These are phyloP conservation scores for Saimiri boliviensis DNA, from an alignment of 2,113 vertebrate genomes.

Conservation along the genomic window DNA sequence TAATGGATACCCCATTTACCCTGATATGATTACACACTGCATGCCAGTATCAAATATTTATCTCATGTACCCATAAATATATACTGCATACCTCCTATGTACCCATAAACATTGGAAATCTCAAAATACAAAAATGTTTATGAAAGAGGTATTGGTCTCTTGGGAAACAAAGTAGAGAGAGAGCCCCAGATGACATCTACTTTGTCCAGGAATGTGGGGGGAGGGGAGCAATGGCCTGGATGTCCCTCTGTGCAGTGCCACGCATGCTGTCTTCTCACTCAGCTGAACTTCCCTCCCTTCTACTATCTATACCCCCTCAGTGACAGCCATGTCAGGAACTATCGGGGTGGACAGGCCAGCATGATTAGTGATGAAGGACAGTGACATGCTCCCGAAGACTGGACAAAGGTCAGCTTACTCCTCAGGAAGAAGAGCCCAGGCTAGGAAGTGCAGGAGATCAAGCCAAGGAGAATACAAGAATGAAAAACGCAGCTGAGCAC, in stretches of 20 bases:
- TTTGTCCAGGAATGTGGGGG: neutral
- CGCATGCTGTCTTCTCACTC: neutral
- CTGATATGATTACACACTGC: no score
- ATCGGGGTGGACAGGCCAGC: neutral
- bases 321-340: neutral
- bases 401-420: neutral
- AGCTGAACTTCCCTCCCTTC: fast-evolving
- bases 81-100: no score
- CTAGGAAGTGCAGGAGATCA: no score
- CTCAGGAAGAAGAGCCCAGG: neutral
- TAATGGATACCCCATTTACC: no score
- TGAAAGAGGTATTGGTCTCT: neutral
- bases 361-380: neutral
- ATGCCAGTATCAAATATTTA: no score
- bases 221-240: neutral
- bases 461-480: neutral
- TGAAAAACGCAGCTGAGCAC: neutral
- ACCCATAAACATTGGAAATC: no score
- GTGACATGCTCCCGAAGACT: neutral
- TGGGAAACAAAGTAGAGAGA: neutral
- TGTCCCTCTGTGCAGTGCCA: neutral
- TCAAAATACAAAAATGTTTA: no score
- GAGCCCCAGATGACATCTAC: neutral
- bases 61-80: no score
- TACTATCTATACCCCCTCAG: neutral